phyloP scores from a whole-genome alignment of 2,888 invertebrate species.

The Cheiracanthium punctorium region DNA sequence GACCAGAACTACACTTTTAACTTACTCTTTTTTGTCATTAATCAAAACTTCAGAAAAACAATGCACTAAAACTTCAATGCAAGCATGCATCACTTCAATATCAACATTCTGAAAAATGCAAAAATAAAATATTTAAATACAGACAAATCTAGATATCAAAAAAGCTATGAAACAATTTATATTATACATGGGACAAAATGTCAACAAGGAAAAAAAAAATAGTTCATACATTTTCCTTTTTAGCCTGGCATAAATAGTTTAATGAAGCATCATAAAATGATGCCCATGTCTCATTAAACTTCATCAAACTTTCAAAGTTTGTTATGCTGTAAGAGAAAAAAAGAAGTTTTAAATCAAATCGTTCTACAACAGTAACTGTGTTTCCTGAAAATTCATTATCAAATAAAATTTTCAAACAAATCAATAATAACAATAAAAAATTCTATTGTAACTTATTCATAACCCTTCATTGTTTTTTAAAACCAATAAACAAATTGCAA shows the following conservation, averaged over 20 bases:
- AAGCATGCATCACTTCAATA: constrained; percentile 14
- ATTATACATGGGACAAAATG: too few species aligned
- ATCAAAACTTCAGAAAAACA: constrained; percentile 19
- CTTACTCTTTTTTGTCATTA: constrained; percentile 25
- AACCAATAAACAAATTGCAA: too few species aligned
- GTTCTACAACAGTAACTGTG: too few species aligned
- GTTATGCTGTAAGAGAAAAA: not conserved
- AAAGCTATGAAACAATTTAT: too few species aligned
- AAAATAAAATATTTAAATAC: not conserved
- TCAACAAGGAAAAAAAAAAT: too few species aligned
- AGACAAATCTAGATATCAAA: too few species aligned
- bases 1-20: not conserved
- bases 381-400: too few species aligned
- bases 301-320: not conserved
- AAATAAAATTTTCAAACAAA: too few species aligned
- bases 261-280: not conserved
- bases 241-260: not conserved
- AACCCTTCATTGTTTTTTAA: too few species aligned
- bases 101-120: constrained; percentile 8
- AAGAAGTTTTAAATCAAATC: too few species aligned
- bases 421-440: too few species aligned
- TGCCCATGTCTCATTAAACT: not conserved
- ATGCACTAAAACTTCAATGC: constrained; percentile 27
- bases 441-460: too few species aligned
- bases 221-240: not conserved